Evolutionary conservation across 1,140 invertebrate genomes (phyloP).

Genomic region (Megalonaias nervosa): DNA sequence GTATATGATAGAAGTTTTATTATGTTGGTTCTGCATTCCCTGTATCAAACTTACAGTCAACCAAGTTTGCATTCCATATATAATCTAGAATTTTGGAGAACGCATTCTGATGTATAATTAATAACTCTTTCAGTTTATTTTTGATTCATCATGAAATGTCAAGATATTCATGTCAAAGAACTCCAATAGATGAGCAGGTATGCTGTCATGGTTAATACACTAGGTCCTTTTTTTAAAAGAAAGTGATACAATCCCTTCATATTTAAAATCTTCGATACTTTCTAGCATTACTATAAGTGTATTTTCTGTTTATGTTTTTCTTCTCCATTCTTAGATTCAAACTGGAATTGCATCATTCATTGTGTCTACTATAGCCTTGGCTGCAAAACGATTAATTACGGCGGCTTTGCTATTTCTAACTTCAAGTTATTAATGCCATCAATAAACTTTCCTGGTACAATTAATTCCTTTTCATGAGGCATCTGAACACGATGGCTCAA

Average conservation of each 20-base stretch:
- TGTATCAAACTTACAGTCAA: slow-evolving; percentile 19
- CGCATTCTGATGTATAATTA: slow-evolving; percentile 10
- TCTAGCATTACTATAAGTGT: not conserved
- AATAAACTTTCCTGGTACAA: not conserved
- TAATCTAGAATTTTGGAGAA: slow-evolving; percentile 8
- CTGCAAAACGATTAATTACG: not conserved
- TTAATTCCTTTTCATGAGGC: slow-evolving; percentile 7
- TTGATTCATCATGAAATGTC: not conserved
- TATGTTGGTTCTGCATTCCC: slow-evolving; percentile 12
- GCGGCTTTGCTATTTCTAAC: not conserved
- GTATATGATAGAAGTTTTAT: slow-evolving; percentile 3
- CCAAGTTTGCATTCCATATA: slow-evolving; percentile 14
- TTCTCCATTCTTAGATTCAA: not conserved
- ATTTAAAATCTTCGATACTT: not conserved
- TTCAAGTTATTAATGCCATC: not conserved
- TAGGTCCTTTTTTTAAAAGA: not conserved
- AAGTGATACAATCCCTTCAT: not conserved
- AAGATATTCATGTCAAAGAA: not conserved
- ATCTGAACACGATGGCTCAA: slow-evolving; percentile 11
- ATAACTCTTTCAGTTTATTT: slow-evolving; percentile 7
- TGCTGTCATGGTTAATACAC: too few relatives aligned
- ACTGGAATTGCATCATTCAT: not conserved
- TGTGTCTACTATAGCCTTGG: slow-evolving; percentile 3
- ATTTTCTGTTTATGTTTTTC: slow-evolving; percentile 2
- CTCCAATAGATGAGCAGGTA: not conserved